A percentile compares a stretch with the other conserved stretches of the same genome.
Conservation (phyloP, 2,797 vertebrate species). For the Arnoldichthys spilopterus region DNA sequence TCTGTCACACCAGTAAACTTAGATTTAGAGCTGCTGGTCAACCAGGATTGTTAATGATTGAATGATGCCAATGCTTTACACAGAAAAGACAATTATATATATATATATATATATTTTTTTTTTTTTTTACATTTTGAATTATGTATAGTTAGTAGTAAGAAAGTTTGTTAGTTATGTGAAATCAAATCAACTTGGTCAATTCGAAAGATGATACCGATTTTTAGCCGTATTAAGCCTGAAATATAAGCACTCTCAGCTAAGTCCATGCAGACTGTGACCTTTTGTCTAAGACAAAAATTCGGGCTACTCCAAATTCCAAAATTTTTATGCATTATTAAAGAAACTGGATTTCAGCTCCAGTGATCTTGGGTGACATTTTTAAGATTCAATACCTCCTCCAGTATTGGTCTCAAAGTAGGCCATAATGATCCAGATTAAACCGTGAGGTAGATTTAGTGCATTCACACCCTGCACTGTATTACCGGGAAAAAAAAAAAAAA, state of each 20-base stretch:
- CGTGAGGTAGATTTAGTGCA: constrained; percentile 26
- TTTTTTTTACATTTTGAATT: too few species aligned
- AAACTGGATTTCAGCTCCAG: constrained; percentile 6
- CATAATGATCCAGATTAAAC: constrained; percentile 31
- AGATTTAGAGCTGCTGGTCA: too few species aligned
- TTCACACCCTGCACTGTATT: constrained; percentile 23
- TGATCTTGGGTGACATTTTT: not conserved
- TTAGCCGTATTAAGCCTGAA: not conserved
- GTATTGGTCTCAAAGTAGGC: constrained; percentile 1
- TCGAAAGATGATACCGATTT: constrained; percentile 20
- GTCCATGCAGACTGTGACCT: not conserved
- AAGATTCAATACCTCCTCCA: not conserved
- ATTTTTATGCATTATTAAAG: not conserved
- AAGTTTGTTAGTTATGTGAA: too few species aligned
- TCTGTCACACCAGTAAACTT: too few species aligned
- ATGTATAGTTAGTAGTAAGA: too few species aligned
- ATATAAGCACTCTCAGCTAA: too few species aligned
- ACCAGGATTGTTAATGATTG: too few species aligned
- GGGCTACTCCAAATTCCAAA: not conserved
- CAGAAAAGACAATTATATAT: too few species aligned
- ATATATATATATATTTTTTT: too few species aligned
- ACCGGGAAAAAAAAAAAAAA: not conserved
- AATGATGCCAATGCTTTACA: too few species aligned
- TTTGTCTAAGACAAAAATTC: not conserved
- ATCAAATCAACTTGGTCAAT: too few species aligned